These are phyloP conservation scores for Elachura formosa DNA, from an alignment of 2,113 vertebrate genomes.

Conservation along the genomic window DNA sequence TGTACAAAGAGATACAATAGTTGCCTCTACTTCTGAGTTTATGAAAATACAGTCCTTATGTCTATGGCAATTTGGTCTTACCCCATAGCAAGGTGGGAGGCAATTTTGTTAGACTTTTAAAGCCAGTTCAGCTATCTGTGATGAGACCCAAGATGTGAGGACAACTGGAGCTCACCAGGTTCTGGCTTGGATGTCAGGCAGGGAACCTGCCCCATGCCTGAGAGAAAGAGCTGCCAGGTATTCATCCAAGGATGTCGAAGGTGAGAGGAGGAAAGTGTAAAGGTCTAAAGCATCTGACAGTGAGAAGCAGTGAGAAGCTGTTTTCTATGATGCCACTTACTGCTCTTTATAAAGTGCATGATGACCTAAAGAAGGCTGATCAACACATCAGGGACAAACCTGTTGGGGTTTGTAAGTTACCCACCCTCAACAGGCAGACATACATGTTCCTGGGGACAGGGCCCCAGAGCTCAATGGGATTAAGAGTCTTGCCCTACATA, in stretches of 20 bases:
- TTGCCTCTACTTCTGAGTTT: background rate
- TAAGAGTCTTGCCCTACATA: rapidly evolving
- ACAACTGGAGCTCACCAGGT: background rate
- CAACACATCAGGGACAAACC: background rate
- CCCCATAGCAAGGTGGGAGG: background rate
- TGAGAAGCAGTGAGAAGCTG: background rate
- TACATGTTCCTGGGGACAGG: background rate
- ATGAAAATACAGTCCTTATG: background rate
- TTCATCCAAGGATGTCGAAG: background rate
- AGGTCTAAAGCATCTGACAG: background rate
- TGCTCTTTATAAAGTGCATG: background rate
- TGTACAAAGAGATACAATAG: background rate
- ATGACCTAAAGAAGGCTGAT: background rate
- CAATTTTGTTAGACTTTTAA: background rate
- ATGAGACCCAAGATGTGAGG: background rate
- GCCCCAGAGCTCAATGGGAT: background rate
- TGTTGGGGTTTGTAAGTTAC: background rate
- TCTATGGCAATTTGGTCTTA: background rate
- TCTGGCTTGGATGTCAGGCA: rapidly evolving
- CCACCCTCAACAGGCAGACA: background rate
- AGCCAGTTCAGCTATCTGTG: background rate
- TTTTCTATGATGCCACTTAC: background rate
- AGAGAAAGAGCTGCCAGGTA: background rate
- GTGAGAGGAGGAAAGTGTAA: background rate
- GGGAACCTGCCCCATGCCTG: background rate